Conservation (phyloP, 2,797 vertebrate genomes). For the Coccyzus lansbergi region DNA sequence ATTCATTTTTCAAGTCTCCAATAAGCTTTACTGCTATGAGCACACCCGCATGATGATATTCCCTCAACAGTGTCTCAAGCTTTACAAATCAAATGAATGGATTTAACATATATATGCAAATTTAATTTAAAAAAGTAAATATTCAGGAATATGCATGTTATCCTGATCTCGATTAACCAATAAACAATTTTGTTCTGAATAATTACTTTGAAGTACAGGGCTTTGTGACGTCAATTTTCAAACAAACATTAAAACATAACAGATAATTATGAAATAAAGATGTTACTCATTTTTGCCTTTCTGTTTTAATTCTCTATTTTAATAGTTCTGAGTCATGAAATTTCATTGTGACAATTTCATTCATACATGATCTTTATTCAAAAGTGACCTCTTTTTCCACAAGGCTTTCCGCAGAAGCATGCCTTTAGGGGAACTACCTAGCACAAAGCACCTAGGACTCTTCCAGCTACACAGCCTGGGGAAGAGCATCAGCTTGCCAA, state of each 20-base stretch:
- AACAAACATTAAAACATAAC: background rate
- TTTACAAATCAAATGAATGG: background rate
- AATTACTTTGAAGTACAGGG: background rate
- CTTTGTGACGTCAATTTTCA: background rate
- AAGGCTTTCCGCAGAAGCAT: background rate
- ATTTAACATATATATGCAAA: background rate
- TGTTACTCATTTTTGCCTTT: background rate
- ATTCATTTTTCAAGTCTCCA: background rate
- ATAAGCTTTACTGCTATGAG: conserved; percentile 8
- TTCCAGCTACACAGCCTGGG: background rate
- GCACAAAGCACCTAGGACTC: background rate
- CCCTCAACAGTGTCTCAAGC: background rate
- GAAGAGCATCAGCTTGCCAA: background rate
- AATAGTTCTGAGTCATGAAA: background rate
- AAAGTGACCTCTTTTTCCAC: background rate
- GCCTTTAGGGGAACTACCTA: background rate
- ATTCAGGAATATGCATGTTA: background rate
- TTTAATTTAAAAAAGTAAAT: background rate
- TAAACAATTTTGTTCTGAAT: background rate
- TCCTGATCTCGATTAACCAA: background rate
- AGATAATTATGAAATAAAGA: background rate
- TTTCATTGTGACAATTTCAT: background rate
- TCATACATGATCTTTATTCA: background rate
- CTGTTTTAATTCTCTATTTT: background rate
- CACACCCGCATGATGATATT: background rate